phyloP scores from a whole-genome alignment of 2,797 vertebrate species.

The Sebastiscus albofasciatus region DNA sequence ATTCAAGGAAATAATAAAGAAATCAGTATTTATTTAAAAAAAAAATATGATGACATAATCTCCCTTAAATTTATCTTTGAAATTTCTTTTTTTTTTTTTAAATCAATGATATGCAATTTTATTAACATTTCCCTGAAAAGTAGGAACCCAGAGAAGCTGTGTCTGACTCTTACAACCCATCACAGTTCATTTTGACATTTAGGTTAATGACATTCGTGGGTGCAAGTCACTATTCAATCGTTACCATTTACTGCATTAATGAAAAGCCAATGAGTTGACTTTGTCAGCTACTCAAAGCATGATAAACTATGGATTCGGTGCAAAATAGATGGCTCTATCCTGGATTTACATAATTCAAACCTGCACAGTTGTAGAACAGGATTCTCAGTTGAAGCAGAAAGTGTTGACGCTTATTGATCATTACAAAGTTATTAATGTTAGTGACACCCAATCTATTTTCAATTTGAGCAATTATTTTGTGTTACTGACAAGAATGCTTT shows the following conservation, averaged over 20 bases:
- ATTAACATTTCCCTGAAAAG: neutral
- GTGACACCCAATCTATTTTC: neutral
- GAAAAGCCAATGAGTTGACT: neutral
- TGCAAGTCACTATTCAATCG: neutral
- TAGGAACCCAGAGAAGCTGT: neutral
- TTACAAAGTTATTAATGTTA: neutral
- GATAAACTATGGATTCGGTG: neutral
- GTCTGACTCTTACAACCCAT: neutral
- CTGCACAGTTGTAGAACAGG: neutral
- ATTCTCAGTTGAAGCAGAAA: neutral
- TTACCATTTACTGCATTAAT: neutral
- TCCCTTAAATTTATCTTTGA: neutral
- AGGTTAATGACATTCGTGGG: neutral
- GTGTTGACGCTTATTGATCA: neutral
- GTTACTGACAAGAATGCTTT: neutral
- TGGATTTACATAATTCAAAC: constrained; percentile 2
- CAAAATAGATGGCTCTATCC: neutral
- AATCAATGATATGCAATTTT: neutral
- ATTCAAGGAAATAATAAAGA: neutral
- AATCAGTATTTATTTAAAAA: constrained; percentile 44
- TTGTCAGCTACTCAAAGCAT: neutral
- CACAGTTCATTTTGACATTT: neutral
- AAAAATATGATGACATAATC: constrained; percentile 1
- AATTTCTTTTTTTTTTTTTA: neutral
- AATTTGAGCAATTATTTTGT: neutral